A percentile compares a stretch with the other conserved stretches of the same genome.
Conservation (phyloP, 2,113 vertebrate species). For the Gallinago jamesoni region DNA sequence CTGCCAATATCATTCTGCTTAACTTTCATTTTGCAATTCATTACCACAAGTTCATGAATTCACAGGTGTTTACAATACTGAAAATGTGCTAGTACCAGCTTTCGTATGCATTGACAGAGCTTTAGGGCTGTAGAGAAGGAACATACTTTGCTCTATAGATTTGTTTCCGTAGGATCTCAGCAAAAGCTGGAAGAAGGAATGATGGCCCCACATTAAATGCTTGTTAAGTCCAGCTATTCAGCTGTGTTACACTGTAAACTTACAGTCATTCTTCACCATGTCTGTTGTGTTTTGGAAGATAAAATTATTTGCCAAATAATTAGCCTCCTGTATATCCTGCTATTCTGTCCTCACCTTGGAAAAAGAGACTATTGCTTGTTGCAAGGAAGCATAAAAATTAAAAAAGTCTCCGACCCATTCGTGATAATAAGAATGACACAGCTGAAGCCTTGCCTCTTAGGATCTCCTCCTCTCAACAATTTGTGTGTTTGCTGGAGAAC, state of each 20-base stretch:
- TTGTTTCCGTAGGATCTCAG: background rate
- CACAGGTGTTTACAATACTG: background rate
- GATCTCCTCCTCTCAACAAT: background rate
- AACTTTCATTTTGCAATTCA: background rate
- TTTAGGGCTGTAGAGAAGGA: background rate
- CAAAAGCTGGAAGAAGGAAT: background rate
- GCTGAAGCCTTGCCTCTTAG: background rate
- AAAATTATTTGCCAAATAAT: background rate
- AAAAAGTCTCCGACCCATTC: background rate
- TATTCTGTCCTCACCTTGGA: background rate
- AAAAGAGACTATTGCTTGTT: background rate
- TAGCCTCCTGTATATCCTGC: background rate
- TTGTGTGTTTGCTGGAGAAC: background rate
- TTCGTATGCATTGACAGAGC: background rate
- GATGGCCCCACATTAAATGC: background rate
- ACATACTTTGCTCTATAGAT: rapidly evolving
- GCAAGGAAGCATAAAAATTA: background rate
- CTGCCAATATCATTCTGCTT: background rate
- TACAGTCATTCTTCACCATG: background rate
- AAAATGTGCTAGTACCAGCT: background rate
- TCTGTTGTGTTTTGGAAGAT: background rate
- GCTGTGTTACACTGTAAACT: background rate
- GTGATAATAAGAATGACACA: background rate
- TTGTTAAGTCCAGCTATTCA: background rate
- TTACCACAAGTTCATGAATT: background rate